These are phyloP conservation scores for Listrodromus nycthemerus DNA, from an alignment of 2,888 invertebrate genomes.

Conservation along the genomic window DNA sequence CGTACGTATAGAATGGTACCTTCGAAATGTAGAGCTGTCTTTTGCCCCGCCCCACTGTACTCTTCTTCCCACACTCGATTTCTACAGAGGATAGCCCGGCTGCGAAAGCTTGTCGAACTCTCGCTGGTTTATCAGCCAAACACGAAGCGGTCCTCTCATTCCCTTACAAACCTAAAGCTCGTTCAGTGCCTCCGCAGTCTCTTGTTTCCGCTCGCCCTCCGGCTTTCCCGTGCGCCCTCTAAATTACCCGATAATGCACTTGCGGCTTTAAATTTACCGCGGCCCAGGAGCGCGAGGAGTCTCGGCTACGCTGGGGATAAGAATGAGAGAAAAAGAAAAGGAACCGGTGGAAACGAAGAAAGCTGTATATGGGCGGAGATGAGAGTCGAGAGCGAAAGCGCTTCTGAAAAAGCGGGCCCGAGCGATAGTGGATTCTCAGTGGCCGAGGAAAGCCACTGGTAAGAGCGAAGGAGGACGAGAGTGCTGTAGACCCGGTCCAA, in stretches of 20 bases:
- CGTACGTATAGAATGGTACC: neutral
- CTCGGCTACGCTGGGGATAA: constrained; percentile 46
- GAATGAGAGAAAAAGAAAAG: constrained; percentile 50
- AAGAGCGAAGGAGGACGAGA: constrained; percentile 39
- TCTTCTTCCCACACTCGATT: constrained; percentile 12
- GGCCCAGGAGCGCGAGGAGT: constrained; percentile 52
- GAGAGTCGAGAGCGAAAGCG: constrained; percentile 31
- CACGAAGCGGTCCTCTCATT: constrained; percentile 11
- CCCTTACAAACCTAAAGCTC: constrained; percentile 51
- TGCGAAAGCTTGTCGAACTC: constrained; percentile 38
- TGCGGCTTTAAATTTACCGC: constrained; percentile 75
- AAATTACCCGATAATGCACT: constrained; percentile 78
- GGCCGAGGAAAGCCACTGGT: constrained; percentile 16
- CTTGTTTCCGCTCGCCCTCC: constrained; percentile 63
- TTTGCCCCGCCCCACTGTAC: neutral
- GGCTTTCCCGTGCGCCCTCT: constrained; percentile 68
- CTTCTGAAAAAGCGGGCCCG: constrained; percentile 22
- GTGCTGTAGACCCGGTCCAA: constrained; percentile 41
- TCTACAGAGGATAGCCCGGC: constrained; percentile 11
- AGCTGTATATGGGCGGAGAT: constrained; percentile 38
- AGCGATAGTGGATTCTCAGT: constrained; percentile 62
- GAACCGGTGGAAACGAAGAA: constrained; percentile 43
- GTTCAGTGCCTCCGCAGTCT: constrained; percentile 56
- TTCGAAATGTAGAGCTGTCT: neutral
- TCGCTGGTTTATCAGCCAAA: constrained; percentile 44